phyloP scores from a whole-genome alignment of 2,888 invertebrate genomes.

The Stenotaenia linearis region DNA sequence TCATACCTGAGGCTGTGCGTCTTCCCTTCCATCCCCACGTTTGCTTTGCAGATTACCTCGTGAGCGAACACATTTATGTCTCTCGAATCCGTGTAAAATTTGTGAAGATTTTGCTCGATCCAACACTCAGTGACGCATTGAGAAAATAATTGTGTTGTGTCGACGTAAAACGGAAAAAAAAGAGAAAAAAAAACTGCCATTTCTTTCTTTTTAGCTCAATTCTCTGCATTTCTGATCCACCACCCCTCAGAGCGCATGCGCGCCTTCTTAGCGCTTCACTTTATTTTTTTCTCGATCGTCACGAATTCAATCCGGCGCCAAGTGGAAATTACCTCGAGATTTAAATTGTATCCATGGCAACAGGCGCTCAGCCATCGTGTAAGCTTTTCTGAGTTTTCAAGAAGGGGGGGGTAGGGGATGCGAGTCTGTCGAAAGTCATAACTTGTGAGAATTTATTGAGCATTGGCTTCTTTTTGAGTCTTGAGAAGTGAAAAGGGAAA shows the following conservation, averaged over 20 bases:
- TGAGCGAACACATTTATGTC: not conserved
- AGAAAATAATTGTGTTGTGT: not conserved
- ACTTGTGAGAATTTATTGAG: constrained; percentile 4
- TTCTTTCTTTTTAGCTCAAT: not conserved
- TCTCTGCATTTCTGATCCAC: too few species aligned
- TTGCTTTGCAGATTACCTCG: not conserved
- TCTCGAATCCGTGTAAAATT: not conserved
- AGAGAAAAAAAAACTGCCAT: not conserved
- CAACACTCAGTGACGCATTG: not conserved
- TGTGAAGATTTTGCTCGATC: not conserved
- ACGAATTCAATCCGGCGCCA: constrained; percentile 4
- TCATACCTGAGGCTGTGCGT: not conserved
- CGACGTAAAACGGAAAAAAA: not conserved
- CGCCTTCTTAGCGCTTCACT: not conserved
- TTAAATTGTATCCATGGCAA: constrained; percentile 9
- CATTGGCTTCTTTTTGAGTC: not conserved
- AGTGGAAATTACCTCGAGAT: constrained; percentile 9
- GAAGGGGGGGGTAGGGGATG: not conserved
- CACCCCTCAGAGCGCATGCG: not conserved
- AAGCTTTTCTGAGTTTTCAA: not conserved
- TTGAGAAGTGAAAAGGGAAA: not conserved
- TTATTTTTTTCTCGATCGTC: not conserved
- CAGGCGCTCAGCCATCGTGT: constrained; percentile 4
- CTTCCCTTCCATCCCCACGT: not conserved
- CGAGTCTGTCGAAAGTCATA: not conserved